Evolutionary conservation across 2,888 invertebrate species (phyloP).

Genomic region (Aphrophora alni): DNA sequence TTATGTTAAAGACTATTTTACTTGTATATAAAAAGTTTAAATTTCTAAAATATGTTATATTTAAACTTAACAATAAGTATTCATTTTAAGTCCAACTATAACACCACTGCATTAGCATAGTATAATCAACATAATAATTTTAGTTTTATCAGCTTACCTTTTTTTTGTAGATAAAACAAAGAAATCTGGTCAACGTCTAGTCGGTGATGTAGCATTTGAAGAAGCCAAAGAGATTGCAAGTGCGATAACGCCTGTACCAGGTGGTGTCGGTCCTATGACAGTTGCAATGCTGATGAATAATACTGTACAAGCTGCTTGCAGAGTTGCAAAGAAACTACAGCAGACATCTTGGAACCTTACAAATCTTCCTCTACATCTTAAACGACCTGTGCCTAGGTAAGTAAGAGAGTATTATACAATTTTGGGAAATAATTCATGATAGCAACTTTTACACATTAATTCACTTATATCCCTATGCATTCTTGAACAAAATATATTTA

Average conservation of each 20-base stretch:
- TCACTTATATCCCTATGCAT: not conserved
- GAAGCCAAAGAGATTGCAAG: constrained; percentile 83
- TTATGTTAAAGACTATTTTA: no score
- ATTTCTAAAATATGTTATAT: no score
- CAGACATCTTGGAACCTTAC: constrained; percentile 73
- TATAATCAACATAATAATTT: no score
- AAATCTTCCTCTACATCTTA: constrained; percentile 68
- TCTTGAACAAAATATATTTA: not conserved
- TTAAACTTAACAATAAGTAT: no score
- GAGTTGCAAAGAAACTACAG: constrained; percentile 65
- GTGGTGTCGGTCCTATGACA: constrained; percentile 99
- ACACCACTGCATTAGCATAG: no score
- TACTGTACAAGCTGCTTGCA: constrained; percentile 83
- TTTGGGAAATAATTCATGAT: constrained; percentile 10
- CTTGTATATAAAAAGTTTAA: no score
- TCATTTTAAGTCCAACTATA: no score
- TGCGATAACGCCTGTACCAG: constrained; percentile 93
- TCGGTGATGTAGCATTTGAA: constrained; percentile 93
- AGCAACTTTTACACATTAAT: not conserved
- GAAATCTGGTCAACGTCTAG: constrained; percentile 79
- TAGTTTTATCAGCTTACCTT: no score
- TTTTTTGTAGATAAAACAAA: constrained; percentile 81
- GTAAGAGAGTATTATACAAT: no score
- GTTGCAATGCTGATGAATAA: constrained; percentile 98
- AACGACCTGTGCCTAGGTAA: constrained; percentile 84